Evolutionary conservation across 2,888 invertebrate species (phyloP).

Genomic region (Diaperis boleti): DNA sequence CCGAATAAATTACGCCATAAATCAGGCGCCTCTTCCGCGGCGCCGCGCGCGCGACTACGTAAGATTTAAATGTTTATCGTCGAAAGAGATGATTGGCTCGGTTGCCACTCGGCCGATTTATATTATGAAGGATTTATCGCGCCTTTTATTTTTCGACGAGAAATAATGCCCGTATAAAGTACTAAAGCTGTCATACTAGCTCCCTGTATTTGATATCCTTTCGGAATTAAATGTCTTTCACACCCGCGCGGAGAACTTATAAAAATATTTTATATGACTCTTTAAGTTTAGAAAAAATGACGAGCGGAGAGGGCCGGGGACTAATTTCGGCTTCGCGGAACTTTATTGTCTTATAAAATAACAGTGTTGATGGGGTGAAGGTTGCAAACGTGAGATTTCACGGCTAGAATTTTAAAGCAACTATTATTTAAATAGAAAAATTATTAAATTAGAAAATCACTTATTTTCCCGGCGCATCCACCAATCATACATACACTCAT

Average conservation of each 20-base stretch:
- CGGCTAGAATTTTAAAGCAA: no score
- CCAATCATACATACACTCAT: no score
- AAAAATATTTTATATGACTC: slow-evolving; percentile 51
- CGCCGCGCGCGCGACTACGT: no score
- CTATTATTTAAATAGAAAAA: no score
- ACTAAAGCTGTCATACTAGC: slow-evolving; percentile 60
- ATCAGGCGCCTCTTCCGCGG: slow-evolving; percentile 48
- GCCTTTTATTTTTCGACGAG: slow-evolving; percentile 55
- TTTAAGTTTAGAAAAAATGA: slow-evolving; percentile 30
- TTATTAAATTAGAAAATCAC: no score
- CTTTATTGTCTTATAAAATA: no score
- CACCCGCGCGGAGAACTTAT: slow-evolving; percentile 53
- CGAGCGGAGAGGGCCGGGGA: background rate
- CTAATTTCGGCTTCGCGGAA: slow-evolving; percentile 10
- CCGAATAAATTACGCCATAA: slow-evolving; percentile 60
- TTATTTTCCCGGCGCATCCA: no score
- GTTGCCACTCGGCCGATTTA: slow-evolving; percentile 58
- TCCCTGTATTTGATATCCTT: slow-evolving; percentile 55
- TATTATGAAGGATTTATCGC: slow-evolving; percentile 61
- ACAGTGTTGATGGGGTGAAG: no score
- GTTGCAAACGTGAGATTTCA: no score
- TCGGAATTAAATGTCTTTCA: slow-evolving; percentile 54
- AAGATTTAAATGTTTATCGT: slow-evolving; percentile 56
- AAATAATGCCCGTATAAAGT: slow-evolving; percentile 56
- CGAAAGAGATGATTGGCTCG: slow-evolving; percentile 58